These are phyloP conservation scores for Brachystomella parvula DNA, from an alignment of 1,140 invertebrate genomes.

Conservation along the genomic window DNA sequence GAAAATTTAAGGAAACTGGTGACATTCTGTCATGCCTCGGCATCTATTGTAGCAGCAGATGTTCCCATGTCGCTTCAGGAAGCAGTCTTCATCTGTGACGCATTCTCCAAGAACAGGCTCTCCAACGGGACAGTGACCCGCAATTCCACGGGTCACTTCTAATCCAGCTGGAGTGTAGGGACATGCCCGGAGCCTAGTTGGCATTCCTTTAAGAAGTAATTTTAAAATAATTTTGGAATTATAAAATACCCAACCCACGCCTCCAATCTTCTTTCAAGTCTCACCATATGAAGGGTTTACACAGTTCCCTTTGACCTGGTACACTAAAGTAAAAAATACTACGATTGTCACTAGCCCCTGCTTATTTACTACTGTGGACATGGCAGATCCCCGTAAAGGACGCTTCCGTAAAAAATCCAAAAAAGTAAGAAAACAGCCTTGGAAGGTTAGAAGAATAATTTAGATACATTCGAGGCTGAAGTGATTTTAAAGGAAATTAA, in stretches of 20 bases:
- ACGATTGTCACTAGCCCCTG: not conserved
- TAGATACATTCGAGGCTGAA: too few species aligned
- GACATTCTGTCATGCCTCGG: constrained; percentile 19
- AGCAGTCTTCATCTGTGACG: constrained; percentile 21
- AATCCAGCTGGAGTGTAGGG: constrained; percentile 16
- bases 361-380: not conserved
- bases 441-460: too few species aligned
- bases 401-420: too few species aligned
- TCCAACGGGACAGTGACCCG: constrained; percentile 21
- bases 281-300: not conserved
- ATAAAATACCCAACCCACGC: too few species aligned
- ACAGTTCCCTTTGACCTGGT: not conserved
- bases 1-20: constrained; percentile 12
- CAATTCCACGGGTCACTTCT: constrained; percentile 15
- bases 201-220: not conserved
- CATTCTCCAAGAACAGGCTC: constrained; percentile 19
- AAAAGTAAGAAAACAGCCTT: too few species aligned
- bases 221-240: not conserved
- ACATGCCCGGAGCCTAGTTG: constrained; percentile 17
- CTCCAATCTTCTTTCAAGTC: too few species aligned
- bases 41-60: constrained; percentile 25
- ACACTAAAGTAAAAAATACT: not conserved
- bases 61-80: constrained; percentile 15
- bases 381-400: not conserved
- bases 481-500: too few species aligned